These are phyloP conservation scores for Gymnocheta viridis DNA, from an alignment of 2,888 invertebrate genomes.

Conservation along the genomic window DNA sequence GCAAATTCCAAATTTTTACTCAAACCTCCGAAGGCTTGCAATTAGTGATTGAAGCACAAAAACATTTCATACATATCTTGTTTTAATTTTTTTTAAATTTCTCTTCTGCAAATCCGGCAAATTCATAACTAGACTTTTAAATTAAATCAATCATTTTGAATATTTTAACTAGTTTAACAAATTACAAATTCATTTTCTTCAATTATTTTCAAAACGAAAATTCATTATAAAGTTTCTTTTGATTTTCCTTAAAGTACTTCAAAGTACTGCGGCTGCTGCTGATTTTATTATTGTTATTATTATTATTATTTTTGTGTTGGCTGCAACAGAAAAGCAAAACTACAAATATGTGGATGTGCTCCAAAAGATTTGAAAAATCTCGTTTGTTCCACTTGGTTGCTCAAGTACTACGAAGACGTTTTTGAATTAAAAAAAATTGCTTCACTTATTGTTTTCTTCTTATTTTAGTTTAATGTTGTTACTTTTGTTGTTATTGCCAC, in stretches of 20 bases:
- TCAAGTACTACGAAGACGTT: slow-evolving; percentile 76
- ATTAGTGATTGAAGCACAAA: too few relatives aligned
- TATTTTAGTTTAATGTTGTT: slow-evolving; percentile 11
- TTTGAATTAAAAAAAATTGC: slow-evolving; percentile 26
- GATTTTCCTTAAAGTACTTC: neutral
- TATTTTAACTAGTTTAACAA: neutral
- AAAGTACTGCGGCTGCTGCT: slow-evolving; percentile 12
- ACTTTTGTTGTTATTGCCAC: slow-evolving; percentile 26
- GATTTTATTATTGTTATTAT: neutral
- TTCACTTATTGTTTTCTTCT: slow-evolving; percentile 46
- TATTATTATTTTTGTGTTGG: slow-evolving; percentile 16
- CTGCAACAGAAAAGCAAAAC: neutral
- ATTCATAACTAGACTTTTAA: neutral
- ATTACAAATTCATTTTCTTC: slow-evolving; percentile 29
- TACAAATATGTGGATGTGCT: slow-evolving; percentile 78
- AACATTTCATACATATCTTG: neutral
- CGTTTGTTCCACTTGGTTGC: slow-evolving; percentile 81
- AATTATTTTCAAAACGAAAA: neutral
- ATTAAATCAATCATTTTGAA: too few relatives aligned
- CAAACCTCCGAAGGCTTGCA: too few relatives aligned
- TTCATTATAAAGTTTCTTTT: neutral
- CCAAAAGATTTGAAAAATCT: slow-evolving; percentile 82
- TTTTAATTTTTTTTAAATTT: neutral
- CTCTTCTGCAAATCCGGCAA: neutral
- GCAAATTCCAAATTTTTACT: too few relatives aligned